A percentile compares a stretch with the other conserved stretches of the same genome.
Conservation (phyloP, 2,113 vertebrate genomes). For the Pristiophorus japonicus region DNA sequence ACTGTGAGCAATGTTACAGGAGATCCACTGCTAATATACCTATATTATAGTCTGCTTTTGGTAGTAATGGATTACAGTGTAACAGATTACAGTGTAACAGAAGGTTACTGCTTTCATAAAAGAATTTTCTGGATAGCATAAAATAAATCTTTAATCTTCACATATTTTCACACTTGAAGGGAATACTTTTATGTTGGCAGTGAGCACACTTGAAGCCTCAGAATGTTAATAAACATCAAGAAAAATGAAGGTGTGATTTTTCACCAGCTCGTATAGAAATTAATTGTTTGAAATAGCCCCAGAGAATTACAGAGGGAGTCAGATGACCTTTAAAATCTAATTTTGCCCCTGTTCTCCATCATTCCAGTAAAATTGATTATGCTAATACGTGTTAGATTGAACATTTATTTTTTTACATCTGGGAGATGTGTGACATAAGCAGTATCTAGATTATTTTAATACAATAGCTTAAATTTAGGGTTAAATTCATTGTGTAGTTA, state of each 20-base stretch:
- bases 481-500: background rate
- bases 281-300: constrained; percentile 29
- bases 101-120: constrained; percentile 20
- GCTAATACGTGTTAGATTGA: background rate
- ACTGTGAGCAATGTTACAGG: background rate
- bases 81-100: background rate
- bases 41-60: background rate
- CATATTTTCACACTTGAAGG: background rate
- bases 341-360: constrained; percentile 9
- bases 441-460: background rate
- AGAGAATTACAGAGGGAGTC: constrained; percentile 3
- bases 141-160: constrained; percentile 18
- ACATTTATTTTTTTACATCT: constrained; percentile 4
- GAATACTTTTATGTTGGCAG: constrained; percentile 1
- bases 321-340: constrained; percentile 25
- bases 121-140: constrained; percentile 9
- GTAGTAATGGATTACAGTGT: background rate
- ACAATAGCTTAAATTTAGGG: background rate
- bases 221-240: constrained; percentile 28
- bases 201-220: background rate
- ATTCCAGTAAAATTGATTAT: constrained; percentile 29
- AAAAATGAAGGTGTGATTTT: constrained; percentile 29
- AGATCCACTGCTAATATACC: background rate
- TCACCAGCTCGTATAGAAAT: constrained; percentile 8
- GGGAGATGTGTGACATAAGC: background rate